These are phyloP conservation scores for Laticauda laticaudata DNA, from an alignment of 2,113 vertebrate species.

Conservation along the genomic window DNA sequence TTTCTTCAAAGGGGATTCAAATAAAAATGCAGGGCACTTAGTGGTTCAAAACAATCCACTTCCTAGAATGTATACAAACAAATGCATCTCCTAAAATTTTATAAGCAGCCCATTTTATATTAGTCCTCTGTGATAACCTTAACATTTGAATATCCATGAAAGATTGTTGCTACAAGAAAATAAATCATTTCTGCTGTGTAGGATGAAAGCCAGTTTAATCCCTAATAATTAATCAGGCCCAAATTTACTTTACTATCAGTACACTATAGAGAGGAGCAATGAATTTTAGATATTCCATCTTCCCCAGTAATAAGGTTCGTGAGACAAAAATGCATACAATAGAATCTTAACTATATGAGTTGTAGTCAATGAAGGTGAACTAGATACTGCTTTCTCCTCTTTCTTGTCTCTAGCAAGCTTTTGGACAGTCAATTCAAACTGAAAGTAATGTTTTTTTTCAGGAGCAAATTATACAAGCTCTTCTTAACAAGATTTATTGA, in stretches of 20 bases:
- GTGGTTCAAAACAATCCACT: slow-evolving; percentile 49
- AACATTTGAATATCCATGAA: slow-evolving; percentile 14
- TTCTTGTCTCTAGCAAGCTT: background rate
- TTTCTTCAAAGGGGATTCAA: slow-evolving; percentile 50
- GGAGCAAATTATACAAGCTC: background rate
- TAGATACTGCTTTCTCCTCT: background rate
- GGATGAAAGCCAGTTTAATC: slow-evolving; percentile 21
- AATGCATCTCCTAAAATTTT: slow-evolving; percentile 34
- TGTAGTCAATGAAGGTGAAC: too few species aligned
- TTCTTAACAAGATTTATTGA: background rate
- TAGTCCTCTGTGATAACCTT: background rate
- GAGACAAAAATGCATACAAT: background rate
- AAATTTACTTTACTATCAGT: slow-evolving; percentile 20
- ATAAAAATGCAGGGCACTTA: slow-evolving; percentile 51
- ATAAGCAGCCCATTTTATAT: slow-evolving; percentile 3
- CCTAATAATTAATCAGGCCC: background rate
- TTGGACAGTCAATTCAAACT: background rate
- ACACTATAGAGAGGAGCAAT: background rate
- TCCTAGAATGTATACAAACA: slow-evolving; percentile 36
- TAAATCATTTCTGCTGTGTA: background rate
- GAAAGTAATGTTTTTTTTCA: background rate
- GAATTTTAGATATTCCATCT: background rate
- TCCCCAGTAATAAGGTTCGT: background rate
- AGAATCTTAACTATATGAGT: background rate
- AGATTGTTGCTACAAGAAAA: slow-evolving; percentile 22